phyloP scores from a whole-genome alignment of 2,113 vertebrate genomes.

The Cnemophilus loriae region DNA sequence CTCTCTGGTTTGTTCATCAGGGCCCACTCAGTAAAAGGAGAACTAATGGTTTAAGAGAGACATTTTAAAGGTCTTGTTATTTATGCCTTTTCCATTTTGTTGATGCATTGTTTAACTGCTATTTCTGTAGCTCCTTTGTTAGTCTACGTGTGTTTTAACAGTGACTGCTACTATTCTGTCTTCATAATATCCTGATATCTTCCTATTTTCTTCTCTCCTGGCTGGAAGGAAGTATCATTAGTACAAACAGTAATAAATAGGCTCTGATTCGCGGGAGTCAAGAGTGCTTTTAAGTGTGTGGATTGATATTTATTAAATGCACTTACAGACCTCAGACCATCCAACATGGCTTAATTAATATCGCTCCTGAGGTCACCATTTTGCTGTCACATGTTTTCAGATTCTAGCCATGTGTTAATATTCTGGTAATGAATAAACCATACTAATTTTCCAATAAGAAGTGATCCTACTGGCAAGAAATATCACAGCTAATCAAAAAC shows the following conservation, averaged over 20 bases:
- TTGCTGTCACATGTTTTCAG: not conserved
- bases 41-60: not conserved
- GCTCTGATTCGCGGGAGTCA: not conserved
- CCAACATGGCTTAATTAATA: not conserved
- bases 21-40: not conserved
- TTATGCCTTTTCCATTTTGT: not conserved
- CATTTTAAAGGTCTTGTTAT: not conserved
- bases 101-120: not conserved
- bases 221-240: not conserved
- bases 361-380: not conserved
- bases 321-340: not conserved
- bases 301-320: slow-evolving; percentile 4
- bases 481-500: not conserved
- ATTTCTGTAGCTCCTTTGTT: not conserved
- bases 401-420: not conserved
- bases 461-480: not conserved
- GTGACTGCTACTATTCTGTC: not conserved
- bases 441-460: not conserved
- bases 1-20: not conserved
- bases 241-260: not conserved
- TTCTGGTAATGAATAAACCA: not conserved
- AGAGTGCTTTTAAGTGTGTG: not conserved
- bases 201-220: not conserved
- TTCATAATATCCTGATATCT: not conserved
- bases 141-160: not conserved